Evolutionary conservation across 64 coral and sea anemone species (phyloP).

Genomic region (Trachythela sp.): DNA sequence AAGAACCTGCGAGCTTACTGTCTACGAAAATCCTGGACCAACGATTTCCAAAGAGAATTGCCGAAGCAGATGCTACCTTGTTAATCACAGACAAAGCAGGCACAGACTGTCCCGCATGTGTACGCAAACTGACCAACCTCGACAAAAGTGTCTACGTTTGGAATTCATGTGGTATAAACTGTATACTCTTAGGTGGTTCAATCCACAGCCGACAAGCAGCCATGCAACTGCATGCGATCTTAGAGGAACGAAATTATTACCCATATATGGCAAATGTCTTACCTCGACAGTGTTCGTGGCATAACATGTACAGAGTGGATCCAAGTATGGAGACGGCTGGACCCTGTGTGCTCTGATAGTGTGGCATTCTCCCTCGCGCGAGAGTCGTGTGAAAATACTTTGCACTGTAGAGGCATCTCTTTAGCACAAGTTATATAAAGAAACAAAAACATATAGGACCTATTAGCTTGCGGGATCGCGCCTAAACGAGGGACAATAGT

Average conservation of each 20-base stretch:
- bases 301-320: conserved; percentile 87
- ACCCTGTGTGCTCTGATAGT: conserved; percentile 70
- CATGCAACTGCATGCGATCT: conserved; percentile 67
- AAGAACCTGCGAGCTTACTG: not conserved
- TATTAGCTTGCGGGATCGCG: not conserved
- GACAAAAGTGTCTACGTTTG: conserved; percentile 68
- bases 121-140: conserved; percentile 58
- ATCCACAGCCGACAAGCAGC: conserved; percentile 85
- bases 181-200: conserved; percentile 85
- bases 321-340: conserved; percentile 90
- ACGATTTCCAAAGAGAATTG: conserved; percentile 54
- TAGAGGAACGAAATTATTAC: conserved; percentile 76
- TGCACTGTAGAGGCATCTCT: not conserved
- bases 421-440: not conserved
- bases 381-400: not conserved
- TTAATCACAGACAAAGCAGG: conserved; percentile 72
- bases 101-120: conserved; percentile 63
- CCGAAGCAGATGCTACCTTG: conserved; percentile 80
- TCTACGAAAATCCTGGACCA: conserved; percentile 1
- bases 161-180: conserved; percentile 85
- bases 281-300: conserved; percentile 86
- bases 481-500: not conserved
- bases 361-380: not conserved
- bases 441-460: too few relatives aligned
- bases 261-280: conserved; percentile 87